Evolutionary conservation across 2,797 vertebrate species (phyloP), one percentile per base, ranked within the genome.

Genomic region (Delichon dasypus): DNA sequence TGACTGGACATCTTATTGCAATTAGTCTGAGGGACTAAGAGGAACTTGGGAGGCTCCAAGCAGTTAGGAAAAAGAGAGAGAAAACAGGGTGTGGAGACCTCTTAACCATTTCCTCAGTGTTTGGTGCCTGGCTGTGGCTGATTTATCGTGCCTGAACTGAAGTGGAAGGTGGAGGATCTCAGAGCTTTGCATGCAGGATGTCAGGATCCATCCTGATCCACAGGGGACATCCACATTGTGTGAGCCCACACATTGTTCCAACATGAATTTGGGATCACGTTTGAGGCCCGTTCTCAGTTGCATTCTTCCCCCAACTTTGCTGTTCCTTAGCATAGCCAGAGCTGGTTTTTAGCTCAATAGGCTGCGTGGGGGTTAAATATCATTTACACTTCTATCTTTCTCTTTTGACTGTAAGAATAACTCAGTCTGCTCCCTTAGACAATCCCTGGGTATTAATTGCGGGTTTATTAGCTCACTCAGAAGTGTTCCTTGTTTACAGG

Each of bases 381-480:
- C 0, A 45, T 42, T 91, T 72, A 38, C 0, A 3, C 9, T 51
- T 15, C 3, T 85, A 47, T 34, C 20, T 91, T 93, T 72, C 83
- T 94, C 40, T 79, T 90, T 44, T 44, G 57, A 67, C 67, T 68
- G 9, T n/a, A 66, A 75, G 70, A 85, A 77, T 74, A 92, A 76
- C 75, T 91, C 14, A 14, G 25, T 36, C 85, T 95, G 87, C 62
- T 71, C 55, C 44, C 13, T 77, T 45, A 40, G 64, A 75, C 32
- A 67, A 40, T 53, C 84, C 61, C 81, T 92, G 73, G 70, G 32
- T 72, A 61, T 92, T 94, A 94, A 94, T 66, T 94, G 79, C 65
- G 88, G 23, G 40, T 90, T 93, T 94, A 84, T 97, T 80, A 90
- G 10, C 67, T 91, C 81, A 66, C 40, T 89, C 58, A 81, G 78